Base-by-base conservation (phyloP, 1,140 invertebrate species). In the Trigoniulus corallinus region DNA sequence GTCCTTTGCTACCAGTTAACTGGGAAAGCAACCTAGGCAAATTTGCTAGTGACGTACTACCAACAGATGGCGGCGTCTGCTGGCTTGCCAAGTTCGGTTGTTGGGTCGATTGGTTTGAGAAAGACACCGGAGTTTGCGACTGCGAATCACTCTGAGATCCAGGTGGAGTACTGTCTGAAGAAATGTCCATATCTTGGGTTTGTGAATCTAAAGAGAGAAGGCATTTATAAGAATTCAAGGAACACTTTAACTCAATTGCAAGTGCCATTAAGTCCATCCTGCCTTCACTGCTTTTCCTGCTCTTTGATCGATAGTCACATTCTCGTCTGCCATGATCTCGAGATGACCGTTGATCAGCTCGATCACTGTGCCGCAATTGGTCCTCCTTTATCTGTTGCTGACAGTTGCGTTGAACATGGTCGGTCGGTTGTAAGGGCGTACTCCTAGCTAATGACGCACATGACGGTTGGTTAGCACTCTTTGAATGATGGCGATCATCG, bases 151-250 rank as follows among this genome's bases (percentile, higher is more conserved):
- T 22, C 34, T 51, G 54, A 13, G 49, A 56, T 24, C 44, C 50
- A 39, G 80, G 84, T 29, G 82, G 81, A 52, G 82, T 84, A 55
- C 80, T 81, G 60, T 82, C 82, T n/a, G 81, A 80, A 51, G 83
- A 87, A 48, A 87, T 85, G 58, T 88, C 84, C 83, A 87, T 87
- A 61, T 86, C 82, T 59, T 83, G 78, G 51, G 64, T 56, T 56
- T 64, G 61, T 18, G 61, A 59, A 46, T 65, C 65, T 57, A 50
- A 29, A 59, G 40, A 55, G 26, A 47, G 13, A 43, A 40, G 18
- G 4, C 42, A 44, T 44, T 44, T 44, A 24, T 7, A 44, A 44
- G n/a, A n/a, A n/a, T n/a, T n/a, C n/a, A n/a, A n/a, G n/a, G 7
- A 34, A 15, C 29, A 7, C 15, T 7, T 7, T 44, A 47, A 47